A percentile compares a stretch with the other conserved stretches of the same genome.
These are phyloP conservation scores for Hyperoodon ampullatus DNA, from an alignment of 2,113 vertebrate species.

Conservation along the genomic window DNA sequence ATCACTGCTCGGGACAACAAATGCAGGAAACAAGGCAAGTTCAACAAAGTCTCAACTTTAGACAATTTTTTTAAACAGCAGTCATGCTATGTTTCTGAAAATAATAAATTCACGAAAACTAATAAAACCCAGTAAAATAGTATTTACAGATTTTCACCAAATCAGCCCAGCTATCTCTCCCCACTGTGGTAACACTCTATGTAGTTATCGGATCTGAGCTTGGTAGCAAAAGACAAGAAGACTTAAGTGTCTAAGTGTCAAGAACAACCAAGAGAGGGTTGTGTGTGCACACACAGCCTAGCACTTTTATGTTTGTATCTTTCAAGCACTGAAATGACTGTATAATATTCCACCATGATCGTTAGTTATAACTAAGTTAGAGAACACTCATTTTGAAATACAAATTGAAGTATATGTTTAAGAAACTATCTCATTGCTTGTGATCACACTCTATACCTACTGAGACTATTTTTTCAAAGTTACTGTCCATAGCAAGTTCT, in stretches of 20 bases:
- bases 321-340: background rate
- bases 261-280: background rate
- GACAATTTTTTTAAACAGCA: background rate
- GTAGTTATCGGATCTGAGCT: background rate
- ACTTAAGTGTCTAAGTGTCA: accelerated
- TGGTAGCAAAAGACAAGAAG: background rate
- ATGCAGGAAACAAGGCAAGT: background rate
- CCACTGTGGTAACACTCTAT: accelerated
- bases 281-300: accelerated
- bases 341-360: background rate
- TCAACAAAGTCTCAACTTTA: background rate
- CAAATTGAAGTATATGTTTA: background rate
- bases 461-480: background rate
- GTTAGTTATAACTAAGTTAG: background rate
- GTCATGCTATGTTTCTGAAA: background rate
- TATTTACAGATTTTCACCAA: background rate
- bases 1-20: background rate
- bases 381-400: background rate
- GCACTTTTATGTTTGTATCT: background rate
- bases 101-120: background rate
- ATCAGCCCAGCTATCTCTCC: background rate
- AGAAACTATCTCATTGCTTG: background rate
- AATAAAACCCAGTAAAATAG: background rate
- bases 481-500: background rate
- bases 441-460: background rate